phyloP scores from a whole-genome alignment of 1,140 invertebrate genomes.

The Dreissena polymorpha region DNA sequence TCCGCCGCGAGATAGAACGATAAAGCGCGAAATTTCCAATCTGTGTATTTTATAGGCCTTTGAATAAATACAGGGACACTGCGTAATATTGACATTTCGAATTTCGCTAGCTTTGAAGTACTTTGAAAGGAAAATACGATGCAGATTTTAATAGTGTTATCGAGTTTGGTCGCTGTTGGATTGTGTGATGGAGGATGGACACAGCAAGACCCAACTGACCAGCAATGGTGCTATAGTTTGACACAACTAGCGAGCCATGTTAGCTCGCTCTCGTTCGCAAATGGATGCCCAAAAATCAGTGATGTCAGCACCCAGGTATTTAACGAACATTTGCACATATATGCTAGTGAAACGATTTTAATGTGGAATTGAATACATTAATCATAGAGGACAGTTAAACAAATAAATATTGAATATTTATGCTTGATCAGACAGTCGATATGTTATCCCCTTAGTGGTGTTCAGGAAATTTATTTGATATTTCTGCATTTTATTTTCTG shows the following conservation, averaged over 20 bases:
- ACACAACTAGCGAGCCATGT: not conserved
- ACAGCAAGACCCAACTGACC: not conserved
- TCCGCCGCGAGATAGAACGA: too few species aligned
- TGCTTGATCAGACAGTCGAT: too few species aligned
- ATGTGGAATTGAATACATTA: not conserved
- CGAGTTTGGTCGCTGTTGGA: not conserved
- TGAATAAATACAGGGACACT: too few species aligned
- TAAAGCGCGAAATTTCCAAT: too few species aligned
- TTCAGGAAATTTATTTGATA: too few species aligned
- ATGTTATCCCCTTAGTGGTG: not conserved
- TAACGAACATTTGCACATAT: not conserved
- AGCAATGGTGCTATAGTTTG: not conserved
- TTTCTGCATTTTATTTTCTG: too few species aligned
- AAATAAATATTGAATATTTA: too few species aligned
- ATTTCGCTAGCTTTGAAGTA: not conserved
- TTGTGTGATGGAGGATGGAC: not conserved
- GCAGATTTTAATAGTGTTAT: not conserved
- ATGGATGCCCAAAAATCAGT: not conserved
- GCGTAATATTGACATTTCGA: too few species aligned
- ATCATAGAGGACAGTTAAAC: too few species aligned
- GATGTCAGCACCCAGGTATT: not conserved
- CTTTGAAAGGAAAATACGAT: not conserved
- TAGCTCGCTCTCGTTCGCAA: not conserved
- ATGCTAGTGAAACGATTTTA: not conserved
- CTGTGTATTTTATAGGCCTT: too few species aligned